Evolutionary conservation across 2,888 invertebrate genomes (phyloP).

Genomic region (Aphidius colemani): DNA sequence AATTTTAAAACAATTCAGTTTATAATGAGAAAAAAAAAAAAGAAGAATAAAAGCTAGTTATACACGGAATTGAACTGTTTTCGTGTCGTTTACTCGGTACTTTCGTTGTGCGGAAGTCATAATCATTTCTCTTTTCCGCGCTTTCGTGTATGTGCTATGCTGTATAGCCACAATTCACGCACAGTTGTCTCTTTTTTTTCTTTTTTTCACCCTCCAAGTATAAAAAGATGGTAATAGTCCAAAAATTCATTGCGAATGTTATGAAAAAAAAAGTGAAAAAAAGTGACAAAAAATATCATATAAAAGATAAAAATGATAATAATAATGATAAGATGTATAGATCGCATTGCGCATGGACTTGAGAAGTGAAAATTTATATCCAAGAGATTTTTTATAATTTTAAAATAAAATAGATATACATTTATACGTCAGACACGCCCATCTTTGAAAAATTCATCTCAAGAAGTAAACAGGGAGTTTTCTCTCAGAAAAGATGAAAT

Average conservation of each 20-base stretch:
- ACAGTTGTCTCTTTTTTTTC: too few relatives aligned
- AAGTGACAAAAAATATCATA: slow-evolving; percentile 9
- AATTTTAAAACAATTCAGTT: slow-evolving; percentile 16
- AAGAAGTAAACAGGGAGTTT: too few relatives aligned
- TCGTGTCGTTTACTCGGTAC: slow-evolving; percentile 36
- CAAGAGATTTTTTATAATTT: background rate
- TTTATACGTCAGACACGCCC: slow-evolving; percentile 12
- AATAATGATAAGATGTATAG: background rate
- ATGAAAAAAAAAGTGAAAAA: background rate
- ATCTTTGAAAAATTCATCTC: slow-evolving; percentile 1
- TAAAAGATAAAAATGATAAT: background rate
- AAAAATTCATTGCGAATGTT: background rate
- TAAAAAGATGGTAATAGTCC: too few relatives aligned
- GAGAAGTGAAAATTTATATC: slow-evolving; percentile 1
- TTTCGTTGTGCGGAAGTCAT: slow-evolving; percentile 38
- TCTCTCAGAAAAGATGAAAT: too few relatives aligned
- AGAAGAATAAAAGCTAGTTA: background rate
- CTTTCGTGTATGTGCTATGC: too few relatives aligned
- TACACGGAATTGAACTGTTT: slow-evolving; percentile 35
- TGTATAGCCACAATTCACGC: too few relatives aligned
- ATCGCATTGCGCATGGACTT: background rate
- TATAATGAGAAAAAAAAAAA: background rate
- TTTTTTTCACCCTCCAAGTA: too few relatives aligned
- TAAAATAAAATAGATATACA: background rate
- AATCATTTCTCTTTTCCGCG: slow-evolving; percentile 37